Conservation (phyloP, 2,797 vertebrate species). For the Gypaetus barbatus region DNA sequence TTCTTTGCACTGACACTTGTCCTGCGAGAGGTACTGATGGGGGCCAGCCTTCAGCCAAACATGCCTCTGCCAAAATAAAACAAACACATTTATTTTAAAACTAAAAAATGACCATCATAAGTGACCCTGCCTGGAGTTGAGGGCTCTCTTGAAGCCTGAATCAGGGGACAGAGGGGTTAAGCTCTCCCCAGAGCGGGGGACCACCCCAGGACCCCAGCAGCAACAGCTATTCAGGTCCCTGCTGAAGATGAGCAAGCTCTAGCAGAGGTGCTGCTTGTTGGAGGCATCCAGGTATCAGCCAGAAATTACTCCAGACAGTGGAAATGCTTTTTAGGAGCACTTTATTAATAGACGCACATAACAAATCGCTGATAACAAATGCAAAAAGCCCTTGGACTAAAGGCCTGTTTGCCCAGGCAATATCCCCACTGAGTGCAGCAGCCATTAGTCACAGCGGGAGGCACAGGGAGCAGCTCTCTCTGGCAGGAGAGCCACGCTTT, state of each 20-base stretch:
- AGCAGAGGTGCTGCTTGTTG: accelerated
- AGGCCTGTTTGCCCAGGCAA: not conserved
- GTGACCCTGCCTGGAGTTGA: not conserved
- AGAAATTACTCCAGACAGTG: not conserved
- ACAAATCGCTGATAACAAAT: not conserved
- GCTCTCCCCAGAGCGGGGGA: not conserved
- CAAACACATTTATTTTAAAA: not conserved
- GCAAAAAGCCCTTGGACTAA: not conserved
- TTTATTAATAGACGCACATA: not conserved
- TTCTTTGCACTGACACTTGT: accelerated
- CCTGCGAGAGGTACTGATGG: accelerated
- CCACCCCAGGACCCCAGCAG: not conserved
- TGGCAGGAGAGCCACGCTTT: not conserved
- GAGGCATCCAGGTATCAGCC: not conserved
- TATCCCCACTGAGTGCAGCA: not conserved
- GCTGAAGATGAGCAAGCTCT: not conserved
- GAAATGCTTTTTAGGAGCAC: not conserved
- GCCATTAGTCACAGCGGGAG: not conserved
- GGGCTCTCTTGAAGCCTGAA: not conserved
- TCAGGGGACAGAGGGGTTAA: not conserved
- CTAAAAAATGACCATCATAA: accelerated
- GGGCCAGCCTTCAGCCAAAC: not conserved
- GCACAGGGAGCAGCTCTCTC: not conserved
- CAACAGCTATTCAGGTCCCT: not conserved
- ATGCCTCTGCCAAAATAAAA: not conserved